phyloP scores from a whole-genome alignment of 2,888 invertebrate species.

The Liopterus haemorrhoidalis region DNA sequence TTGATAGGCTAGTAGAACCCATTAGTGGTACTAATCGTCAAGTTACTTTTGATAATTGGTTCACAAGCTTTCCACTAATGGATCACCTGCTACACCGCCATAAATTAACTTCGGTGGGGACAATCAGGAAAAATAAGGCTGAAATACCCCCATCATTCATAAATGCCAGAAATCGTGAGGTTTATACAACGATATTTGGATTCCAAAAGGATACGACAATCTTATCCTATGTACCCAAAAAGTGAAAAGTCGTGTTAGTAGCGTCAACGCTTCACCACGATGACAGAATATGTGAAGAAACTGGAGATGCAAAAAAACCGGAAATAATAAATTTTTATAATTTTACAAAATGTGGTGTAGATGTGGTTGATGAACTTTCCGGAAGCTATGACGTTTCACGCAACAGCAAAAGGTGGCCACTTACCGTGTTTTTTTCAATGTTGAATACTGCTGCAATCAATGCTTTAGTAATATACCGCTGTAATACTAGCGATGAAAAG shows the following conservation, averaged over 20 bases:
- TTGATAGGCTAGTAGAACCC: too few species aligned
- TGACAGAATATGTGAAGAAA: slow-evolving; percentile 1
- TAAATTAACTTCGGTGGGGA: too few species aligned
- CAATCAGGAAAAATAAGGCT: too few species aligned
- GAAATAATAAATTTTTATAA: slow-evolving; percentile 14
- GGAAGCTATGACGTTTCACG: slow-evolving; percentile 14
- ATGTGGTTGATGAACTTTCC: slow-evolving; percentile 23
- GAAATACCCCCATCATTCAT: too few species aligned
- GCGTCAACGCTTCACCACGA: slow-evolving; percentile 8
- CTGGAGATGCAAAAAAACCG: slow-evolving; percentile 1
- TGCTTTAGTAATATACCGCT: slow-evolving; percentile 8
- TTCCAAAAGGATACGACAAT: slow-evolving; percentile 5
- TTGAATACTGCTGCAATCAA: slow-evolving; percentile 24
- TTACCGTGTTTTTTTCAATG: slow-evolving; percentile 24
- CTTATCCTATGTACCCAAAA: slow-evolving; percentile 1
- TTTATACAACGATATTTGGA: too few species aligned
- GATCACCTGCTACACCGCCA: too few species aligned
- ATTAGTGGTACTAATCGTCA: too few species aligned
- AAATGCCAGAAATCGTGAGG: too few species aligned
- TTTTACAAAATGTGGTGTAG: slow-evolving; percentile 23
- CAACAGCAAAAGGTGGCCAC: slow-evolving; percentile 27
- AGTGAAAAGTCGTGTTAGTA: slow-evolving; percentile 3
- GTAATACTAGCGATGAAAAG: background rate
- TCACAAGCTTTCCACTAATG: too few species aligned
- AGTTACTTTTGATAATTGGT: too few species aligned